These are phyloP conservation scores for Melanotaenia nigrans DNA, from an alignment of 2,797 vertebrate genomes.

Conservation along the genomic window DNA sequence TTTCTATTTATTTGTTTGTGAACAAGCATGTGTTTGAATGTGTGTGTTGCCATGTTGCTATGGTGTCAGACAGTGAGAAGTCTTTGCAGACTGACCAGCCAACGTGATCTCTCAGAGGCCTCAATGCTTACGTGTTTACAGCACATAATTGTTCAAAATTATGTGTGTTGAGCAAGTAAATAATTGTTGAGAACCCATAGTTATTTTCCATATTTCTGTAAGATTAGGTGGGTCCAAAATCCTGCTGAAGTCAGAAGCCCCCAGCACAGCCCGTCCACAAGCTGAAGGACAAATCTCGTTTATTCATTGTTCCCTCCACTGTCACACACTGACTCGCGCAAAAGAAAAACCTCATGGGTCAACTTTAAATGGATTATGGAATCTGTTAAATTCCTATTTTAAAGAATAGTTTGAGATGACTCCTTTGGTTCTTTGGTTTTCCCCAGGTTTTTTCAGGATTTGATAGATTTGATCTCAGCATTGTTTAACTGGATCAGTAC, in stretches of 20 bases:
- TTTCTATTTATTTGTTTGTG: conserved; percentile 10
- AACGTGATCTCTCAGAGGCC: too few relatives aligned
- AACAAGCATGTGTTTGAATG: conserved; percentile 21
- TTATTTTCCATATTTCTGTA: too few relatives aligned
- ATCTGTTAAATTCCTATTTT: too few relatives aligned
- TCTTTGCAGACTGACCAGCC: conserved; percentile 60
- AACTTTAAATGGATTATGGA: neutral
- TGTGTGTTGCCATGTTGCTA: conserved; percentile 63
- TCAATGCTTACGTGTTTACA: too few relatives aligned
- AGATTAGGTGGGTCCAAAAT: neutral
- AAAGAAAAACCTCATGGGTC: neutral
- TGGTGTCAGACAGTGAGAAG: conserved; percentile 69
- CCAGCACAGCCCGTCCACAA: neutral
- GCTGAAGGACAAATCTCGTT: conserved; percentile 1
- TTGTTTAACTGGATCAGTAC: neutral
- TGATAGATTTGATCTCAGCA: neutral
- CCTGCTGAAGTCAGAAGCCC: conserved; percentile 58
- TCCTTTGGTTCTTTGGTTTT: neutral
- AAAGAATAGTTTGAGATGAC: too few relatives aligned
- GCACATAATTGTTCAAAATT: too few relatives aligned
- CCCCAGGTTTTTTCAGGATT: neutral
- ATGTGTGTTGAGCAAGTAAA: too few relatives aligned
- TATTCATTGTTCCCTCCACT: neutral
- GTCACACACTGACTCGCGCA: conserved; percentile 3
- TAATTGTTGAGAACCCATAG: too few relatives aligned